phyloP scores from a whole-genome alignment of 2,113 vertebrate species.

The Hydropotes inermis region DNA sequence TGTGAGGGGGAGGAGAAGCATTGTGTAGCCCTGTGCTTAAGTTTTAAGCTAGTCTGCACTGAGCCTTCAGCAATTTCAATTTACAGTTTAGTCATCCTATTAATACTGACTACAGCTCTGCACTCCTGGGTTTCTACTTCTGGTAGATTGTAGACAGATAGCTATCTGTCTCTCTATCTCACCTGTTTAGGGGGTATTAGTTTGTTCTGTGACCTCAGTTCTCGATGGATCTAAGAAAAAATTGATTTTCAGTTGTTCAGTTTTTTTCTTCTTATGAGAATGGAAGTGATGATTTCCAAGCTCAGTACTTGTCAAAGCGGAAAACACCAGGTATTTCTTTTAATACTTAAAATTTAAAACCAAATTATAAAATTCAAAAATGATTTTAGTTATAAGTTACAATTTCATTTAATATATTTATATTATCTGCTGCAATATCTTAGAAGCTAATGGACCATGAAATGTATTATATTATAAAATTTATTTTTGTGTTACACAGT shows the following conservation, averaged over 20 bases:
- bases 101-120: background rate
- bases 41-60: background rate
- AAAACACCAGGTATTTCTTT: background rate
- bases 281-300: background rate
- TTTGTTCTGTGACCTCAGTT: background rate
- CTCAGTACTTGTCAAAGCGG: background rate
- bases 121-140: background rate
- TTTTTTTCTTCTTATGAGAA: background rate
- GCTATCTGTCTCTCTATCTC: background rate
- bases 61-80: background rate
- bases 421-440: background rate
- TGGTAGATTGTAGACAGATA: background rate
- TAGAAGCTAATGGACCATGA: conserved; percentile 21
- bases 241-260: background rate
- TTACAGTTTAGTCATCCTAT: background rate
- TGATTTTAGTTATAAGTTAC: background rate
- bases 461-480: conserved; percentile 50
- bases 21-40: background rate
- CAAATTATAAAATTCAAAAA: background rate
- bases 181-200: background rate
- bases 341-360: background rate
- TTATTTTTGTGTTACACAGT: conserved; percentile 50
- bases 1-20: background rate
- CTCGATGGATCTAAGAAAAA: background rate
- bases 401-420: conserved; percentile 12